Base-by-base conservation (phyloP, 2,113 vertebrate species). In the Syrmaticus mikado region DNA sequence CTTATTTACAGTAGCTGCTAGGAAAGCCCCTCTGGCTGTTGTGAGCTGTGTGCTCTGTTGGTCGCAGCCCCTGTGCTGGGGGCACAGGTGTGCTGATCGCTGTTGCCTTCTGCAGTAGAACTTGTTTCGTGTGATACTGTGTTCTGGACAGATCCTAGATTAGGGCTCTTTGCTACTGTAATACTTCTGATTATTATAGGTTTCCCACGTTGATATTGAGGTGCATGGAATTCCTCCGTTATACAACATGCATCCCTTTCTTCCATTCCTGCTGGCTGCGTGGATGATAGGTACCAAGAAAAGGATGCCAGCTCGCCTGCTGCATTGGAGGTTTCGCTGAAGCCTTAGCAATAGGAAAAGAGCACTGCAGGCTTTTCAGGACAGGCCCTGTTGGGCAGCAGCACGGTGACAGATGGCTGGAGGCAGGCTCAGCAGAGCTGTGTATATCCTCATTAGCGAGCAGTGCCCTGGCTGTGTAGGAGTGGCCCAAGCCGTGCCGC, bases 111-210 rank as follows among this genome's bases (percentile, higher is more conserved):
- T 61, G 40, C 88, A 61, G 62, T 5, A 18, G 6, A 3, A 6
- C 19, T 10, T 10, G 5, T 3, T 20, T 8, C 3, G 0, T 17
- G 46, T 1, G 0, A 1, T 4, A 46, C 70, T 34, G 55, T 36
- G 48, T 43, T 15, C 75, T 43, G 68, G 50, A 17, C 83, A 40
- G 67, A 32, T 30, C 48, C 67, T 2, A 1, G 25, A 0, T 3
- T 55, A 43, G 41, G 27, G 8, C 13, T 40, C 28, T 60, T 24
- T 24, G 4, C 24, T 24, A 0, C 20, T 24, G 55, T 0, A 19
- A 3, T 5, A 0, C 21, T 62, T 36, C 1, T 53, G 20, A 1
- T 32, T 4, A 0, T 3, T n/a, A 22, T 48, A 74, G 24, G 10
- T 38, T 55, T 77, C 72, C 40, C 81, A 32, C 67, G 5, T 0